A percentile compares a stretch with the other conserved stretches of the same genome.
Conservation (phyloP, 2,797 vertebrate genomes). For the Acestrorhynchus altus region DNA sequence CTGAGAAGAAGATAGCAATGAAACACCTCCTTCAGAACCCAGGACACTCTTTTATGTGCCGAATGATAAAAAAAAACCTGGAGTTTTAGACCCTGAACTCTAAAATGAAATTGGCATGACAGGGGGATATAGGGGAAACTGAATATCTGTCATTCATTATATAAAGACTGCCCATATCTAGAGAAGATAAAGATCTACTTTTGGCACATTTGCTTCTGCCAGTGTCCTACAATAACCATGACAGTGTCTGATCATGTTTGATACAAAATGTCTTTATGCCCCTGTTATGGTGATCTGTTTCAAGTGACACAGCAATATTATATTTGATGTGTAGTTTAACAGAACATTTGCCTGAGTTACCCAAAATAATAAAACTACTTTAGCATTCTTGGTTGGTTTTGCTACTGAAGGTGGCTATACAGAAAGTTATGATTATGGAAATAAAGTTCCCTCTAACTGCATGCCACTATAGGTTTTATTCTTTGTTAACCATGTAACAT, state of each 20-base stretch:
- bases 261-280: not conserved
- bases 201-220: constrained; percentile 8
- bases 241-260: not conserved
- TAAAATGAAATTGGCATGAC: constrained; percentile 33
- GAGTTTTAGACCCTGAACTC: constrained; percentile 34
- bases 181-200: constrained; percentile 7
- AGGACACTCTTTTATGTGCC: constrained; percentile 26
- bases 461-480: not conserved
- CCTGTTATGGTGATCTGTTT: constrained; percentile 15
- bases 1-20: constrained; percentile 34
- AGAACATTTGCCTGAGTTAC: not conserved
- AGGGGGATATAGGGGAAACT: constrained; percentile 5
- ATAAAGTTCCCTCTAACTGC: not conserved
- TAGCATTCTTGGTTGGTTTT: not conserved
- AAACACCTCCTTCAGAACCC: constrained; percentile 28
- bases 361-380: not conserved
- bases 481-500: not conserved
- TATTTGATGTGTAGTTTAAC: not conserved
- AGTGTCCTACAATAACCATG: constrained; percentile 17
- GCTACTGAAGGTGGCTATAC: not conserved
- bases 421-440: not conserved
- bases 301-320: not conserved
- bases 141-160: constrained; percentile 23
- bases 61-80: constrained; percentile 38
- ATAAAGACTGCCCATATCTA: constrained; percentile 17